A percentile compares a stretch with the other conserved stretches of the same genome.
These are phyloP conservation scores for Eristalis arbustorum DNA, from an alignment of 2,888 invertebrate species.

Conservation along the genomic window DNA sequence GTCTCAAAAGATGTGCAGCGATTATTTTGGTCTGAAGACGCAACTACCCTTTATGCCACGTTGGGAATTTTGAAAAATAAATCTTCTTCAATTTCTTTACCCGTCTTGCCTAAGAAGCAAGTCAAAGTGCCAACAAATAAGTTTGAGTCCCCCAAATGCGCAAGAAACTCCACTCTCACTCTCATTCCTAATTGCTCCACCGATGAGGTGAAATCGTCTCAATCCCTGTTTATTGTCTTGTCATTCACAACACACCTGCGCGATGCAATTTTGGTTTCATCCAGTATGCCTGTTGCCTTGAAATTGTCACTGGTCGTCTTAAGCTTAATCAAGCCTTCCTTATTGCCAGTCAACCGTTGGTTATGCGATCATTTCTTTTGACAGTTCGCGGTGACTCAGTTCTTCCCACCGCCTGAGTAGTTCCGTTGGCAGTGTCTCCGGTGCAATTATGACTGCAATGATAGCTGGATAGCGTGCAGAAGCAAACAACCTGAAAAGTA, in stretches of 20 bases:
- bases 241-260: not conserved
- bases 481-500: not conserved
- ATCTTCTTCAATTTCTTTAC: no score
- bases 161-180: no score
- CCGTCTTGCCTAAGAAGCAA: no score
- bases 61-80: no score
- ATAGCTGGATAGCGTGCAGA: not conserved
- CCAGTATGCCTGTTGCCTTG: not conserved
- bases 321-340: not conserved
- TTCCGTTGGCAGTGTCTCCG: not conserved
- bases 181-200: not conserved
- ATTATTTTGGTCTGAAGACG: no score
- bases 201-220: not conserved
- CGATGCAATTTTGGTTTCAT: not conserved
- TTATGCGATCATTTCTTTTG: not conserved
- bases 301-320: not conserved
- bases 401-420: not conserved
- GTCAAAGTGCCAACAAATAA: no score
- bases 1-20: no score
- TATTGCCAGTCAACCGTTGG: not conserved
- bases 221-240: not conserved
- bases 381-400: not conserved
- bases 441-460: not conserved
- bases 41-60: no score
- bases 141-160: no score